Percentiles rank a stretch among this genome's conserved stretches.
These are phyloP conservation scores for Chrysolophus pictus DNA, from an alignment of 2,797 vertebrate genomes.

Conservation along the genomic window DNA sequence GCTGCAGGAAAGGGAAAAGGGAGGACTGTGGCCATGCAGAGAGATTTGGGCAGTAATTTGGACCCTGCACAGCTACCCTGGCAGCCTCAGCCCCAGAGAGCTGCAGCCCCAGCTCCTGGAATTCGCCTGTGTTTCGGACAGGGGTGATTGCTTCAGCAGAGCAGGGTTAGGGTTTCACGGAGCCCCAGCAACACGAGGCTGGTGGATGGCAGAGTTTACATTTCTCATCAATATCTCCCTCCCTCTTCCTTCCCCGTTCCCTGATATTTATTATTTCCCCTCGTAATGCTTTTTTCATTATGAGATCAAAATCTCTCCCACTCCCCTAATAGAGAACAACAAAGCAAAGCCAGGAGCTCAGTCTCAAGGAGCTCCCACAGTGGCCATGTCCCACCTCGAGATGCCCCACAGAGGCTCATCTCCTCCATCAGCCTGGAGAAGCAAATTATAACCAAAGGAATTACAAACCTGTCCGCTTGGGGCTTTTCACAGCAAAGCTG, in stretches of 20 bases:
- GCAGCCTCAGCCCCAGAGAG: background rate
- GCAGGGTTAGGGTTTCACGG: background rate
- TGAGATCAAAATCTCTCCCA: background rate
- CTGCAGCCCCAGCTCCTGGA: too few species aligned
- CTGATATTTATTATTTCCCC: conserved; percentile 4
- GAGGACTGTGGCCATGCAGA: background rate
- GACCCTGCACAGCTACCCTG: background rate
- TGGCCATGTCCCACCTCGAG: background rate
- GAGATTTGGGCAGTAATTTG: background rate
- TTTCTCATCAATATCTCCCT: background rate
- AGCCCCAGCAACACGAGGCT: background rate
- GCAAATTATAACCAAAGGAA: background rate
- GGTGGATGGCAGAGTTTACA: background rate
- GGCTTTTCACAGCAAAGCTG: background rate
- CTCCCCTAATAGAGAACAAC: background rate
- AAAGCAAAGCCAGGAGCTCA: background rate
- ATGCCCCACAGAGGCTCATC: background rate
- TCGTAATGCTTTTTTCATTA: background rate
- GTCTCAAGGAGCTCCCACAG: too few species aligned
- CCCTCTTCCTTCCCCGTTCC: background rate
- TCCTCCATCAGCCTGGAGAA: background rate
- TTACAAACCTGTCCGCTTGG: background rate
- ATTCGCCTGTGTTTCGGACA: rapidly evolving
- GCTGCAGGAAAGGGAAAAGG: background rate
- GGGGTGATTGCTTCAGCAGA: background rate